Evolutionary conservation across 2,888 invertebrate species (phyloP), one percentile per base, ranked within the genome.

Genomic region (Oxyteleia sp.): DNA sequence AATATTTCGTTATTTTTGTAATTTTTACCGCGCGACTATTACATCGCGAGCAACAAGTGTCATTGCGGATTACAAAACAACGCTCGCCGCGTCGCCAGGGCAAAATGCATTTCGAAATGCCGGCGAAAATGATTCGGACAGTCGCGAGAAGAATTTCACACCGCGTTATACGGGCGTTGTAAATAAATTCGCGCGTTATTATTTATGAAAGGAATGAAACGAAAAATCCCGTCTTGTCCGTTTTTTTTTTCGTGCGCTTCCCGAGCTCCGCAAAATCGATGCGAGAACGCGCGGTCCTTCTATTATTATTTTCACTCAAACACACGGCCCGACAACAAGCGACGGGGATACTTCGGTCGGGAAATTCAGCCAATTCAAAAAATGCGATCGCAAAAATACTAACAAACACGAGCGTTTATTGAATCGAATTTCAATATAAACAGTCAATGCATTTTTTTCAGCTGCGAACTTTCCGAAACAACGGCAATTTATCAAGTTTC

Each of bases 31-130:
- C 71, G 51, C 69, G 49, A 51, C 61, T 75, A 64, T 81, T 82
- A 82, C 84, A 79, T 66, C 69, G 64, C 69, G 81, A 57, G 82
- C 84, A 84, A 84, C 84, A 82, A 84, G 81, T 82, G 84, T 84
- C 82, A 79, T 63, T 72, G 68, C 68, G 71, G 64, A 82, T 82
- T 84, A 84, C 81, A 82, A 81, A 81, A 74, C 74, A 71, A 57
- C 78, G 78, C 32, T 57, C 23, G 69, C 41, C 43, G 69, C 74
- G 49, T 32, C 75, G 71, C n/a, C 13, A 41, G 41, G 72, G 78
- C 68, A 75, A 75, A 84, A 57, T 23, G 23, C 64, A 29, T 59
- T 53, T 64, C 47, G 49, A 43, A 71, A 71, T 59, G 35, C 61
- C 35, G 23, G 63, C 49, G 72, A 43, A 72, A 80, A 74, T 72